These are phyloP conservation scores for Rutpela maculata DNA, from an alignment of 2,888 invertebrate species.

Conservation along the genomic window DNA sequence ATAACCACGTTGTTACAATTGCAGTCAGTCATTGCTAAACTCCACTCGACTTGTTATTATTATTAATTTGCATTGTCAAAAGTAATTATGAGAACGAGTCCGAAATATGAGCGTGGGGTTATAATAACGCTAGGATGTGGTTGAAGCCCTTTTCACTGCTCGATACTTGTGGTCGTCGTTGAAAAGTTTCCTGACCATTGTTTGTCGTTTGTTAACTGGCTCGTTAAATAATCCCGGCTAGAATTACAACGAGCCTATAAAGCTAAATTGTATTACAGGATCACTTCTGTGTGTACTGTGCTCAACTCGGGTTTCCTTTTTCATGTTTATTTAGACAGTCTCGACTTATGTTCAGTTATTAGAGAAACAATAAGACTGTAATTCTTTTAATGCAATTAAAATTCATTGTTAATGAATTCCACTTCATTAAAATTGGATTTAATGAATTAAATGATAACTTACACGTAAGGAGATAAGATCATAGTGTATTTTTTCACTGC, in stretches of 20 bases:
- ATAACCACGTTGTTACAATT: conserved; percentile 65
- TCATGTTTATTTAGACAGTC: conserved; percentile 46
- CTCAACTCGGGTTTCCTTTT: conserved; percentile 57
- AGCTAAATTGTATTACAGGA: conserved; percentile 61
- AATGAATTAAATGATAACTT: background rate
- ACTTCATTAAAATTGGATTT: background rate
- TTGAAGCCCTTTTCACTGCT: conserved; percentile 66
- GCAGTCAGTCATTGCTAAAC: conserved; percentile 51
- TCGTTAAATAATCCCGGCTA: conserved; percentile 68
- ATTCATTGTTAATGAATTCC: background rate
- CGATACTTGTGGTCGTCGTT: conserved; percentile 65
- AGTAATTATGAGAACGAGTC: conserved; percentile 56
- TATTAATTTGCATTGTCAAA: conserved; percentile 60
- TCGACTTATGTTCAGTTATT: background rate
- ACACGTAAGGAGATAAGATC: background rate
- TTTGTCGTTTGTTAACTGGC: conserved; percentile 69
- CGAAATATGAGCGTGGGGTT: conserved; percentile 36
- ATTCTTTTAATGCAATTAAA: background rate
- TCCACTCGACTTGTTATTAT: conserved; percentile 58
- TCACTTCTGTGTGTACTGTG: conserved; percentile 48
- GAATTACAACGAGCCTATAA: conserved; percentile 61
- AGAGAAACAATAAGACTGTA: background rate
- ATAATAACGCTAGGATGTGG: conserved; percentile 64
- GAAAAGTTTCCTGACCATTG: conserved; percentile 69
- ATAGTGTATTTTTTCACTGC: background rate